Evolutionary conservation across 2,888 invertebrate genomes (phyloP), one percentile per base, ranked within the genome.

Genomic region (Rhabditoides inermis): DNA sequence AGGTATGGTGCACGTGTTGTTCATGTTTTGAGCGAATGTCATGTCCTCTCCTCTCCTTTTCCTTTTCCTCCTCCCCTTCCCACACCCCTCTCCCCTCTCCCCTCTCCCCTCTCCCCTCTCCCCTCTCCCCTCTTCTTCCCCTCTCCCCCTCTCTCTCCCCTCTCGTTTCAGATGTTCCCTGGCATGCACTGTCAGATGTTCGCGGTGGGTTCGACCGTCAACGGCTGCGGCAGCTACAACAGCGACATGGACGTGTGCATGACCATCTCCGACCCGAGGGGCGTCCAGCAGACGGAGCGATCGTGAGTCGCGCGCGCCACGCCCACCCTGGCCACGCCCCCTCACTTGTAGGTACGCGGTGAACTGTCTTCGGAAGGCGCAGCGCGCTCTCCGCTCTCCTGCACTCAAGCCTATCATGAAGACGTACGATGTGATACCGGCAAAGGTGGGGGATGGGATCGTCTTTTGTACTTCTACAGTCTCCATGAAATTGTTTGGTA

Each of bases 161-260:
- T n/a, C n/a, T n/a, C n/a, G n/a, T n/a, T n/a, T n/a, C 37, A 51
- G 49, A n/a, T 59, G 18, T 48, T 51, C 37, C 7, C 22, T 32
- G 62, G 30, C 60, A 52, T n/a, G n/a, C n/a, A n/a, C n/a, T n/a
- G n/a, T n/a, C n/a, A 35, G 10, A 44, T 60, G 45, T 55, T 32
- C 47, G 63, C 63, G 5, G 64, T 65, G 2, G 70, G 70, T 4
- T 69, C 69, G 5, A 73, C 73, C 0, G 55, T 76, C n/a, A 76
- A 73, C 44, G 72, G 72, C 5, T 72, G 73, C 46, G 76, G 76
- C 7, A 55, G 65, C 12, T 72, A 56, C 57, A 72, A 72, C 39
- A 68, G 72, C 1, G 76, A 76, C 48, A 65, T 76, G 64, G 76
- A 76, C 37, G 51, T 76, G 32, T 75, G 75, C 47, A 51, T 72